Base-by-base conservation (phyloP, 2,888 invertebrate species). In the Psococerastis gibbosa region DNA sequence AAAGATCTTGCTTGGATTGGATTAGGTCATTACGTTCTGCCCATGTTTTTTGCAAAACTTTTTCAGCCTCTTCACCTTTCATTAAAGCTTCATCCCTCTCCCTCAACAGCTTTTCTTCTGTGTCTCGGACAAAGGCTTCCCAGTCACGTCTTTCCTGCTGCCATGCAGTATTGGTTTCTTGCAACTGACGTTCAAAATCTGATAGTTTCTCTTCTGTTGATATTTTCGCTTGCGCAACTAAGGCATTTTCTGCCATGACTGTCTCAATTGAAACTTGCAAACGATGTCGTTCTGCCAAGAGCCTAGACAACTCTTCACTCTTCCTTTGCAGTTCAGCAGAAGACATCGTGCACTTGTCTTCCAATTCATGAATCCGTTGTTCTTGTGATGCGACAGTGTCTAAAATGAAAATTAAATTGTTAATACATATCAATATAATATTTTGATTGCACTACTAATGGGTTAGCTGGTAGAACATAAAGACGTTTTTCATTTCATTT, bases 41-140 rank as follows among this genome's bases (percentile, higher is more conserved):
- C 16, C 27, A 11, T 16, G 27, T 45, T 27, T 45, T 18, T 32
- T 17, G 27, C 11, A 44, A 18, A 15, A 46, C 32, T 13, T 43
- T 31, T 56, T 60, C 32, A 55, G 45, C 41, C 43, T 50, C 31
- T 59, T 58, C 42, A 69, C 51, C 50, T 67, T 63, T 44, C 11
- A 27, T 9, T 11, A 27, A 27, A 9, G 27, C 27, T 27, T 27
- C 27, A 27, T 27, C 27, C 6, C 27, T 6, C 27, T 62, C 60
- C 49, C 61, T 65, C 9, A 69, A 48, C 38, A 42, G 42, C 2
- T 32, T 43, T 9, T 50, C 44, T 1, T 49, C 45, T 0, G n/a
- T 42, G 11, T 58, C 55, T 35, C n/a, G n/a, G n/a, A n/a, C n/a
- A n/a, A n/a, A n/a, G n/a, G n/a, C n/a, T n/a, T n/a, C n/a, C n/a